Evolutionary conservation across 2,113 vertebrate species (phyloP).

Genomic region (Phylloscopus whistleri): DNA sequence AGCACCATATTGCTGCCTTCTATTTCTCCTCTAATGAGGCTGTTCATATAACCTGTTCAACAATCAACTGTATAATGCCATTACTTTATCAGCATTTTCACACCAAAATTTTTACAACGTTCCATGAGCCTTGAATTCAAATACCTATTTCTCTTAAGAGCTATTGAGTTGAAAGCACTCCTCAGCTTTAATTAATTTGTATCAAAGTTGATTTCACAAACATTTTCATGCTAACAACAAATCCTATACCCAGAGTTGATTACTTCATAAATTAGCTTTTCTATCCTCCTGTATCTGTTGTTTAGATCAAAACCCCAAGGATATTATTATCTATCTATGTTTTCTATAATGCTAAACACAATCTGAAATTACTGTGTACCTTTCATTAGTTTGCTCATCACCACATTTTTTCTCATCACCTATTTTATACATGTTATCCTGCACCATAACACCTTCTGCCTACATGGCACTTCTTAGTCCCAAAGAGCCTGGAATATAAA

Average conservation of each 20-base stretch:
- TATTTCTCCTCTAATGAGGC: neutral
- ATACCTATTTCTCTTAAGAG: neutral
- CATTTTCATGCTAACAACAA: neutral
- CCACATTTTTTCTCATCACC: neutral
- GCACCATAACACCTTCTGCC: neutral
- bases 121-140: neutral
- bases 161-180: neutral
- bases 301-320: neutral
- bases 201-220: neutral
- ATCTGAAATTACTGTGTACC: neutral
- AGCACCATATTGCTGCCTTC: neutral
- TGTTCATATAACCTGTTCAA: neutral
- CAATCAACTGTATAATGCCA: neutral
- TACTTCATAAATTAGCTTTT: neutral
- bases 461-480: neutral
- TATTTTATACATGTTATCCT: neutral
- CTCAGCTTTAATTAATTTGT: neutral
- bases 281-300: neutral
- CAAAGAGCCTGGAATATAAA: neutral
- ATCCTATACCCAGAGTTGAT: neutral
- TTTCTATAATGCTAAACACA: neutral
- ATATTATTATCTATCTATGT: neutral
- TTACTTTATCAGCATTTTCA: neutral
- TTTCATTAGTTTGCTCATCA: neutral
- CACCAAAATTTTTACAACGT: neutral